Conservation (phyloP, 2,888 invertebrate species). For the Bruchidius siliquastri region DNA sequence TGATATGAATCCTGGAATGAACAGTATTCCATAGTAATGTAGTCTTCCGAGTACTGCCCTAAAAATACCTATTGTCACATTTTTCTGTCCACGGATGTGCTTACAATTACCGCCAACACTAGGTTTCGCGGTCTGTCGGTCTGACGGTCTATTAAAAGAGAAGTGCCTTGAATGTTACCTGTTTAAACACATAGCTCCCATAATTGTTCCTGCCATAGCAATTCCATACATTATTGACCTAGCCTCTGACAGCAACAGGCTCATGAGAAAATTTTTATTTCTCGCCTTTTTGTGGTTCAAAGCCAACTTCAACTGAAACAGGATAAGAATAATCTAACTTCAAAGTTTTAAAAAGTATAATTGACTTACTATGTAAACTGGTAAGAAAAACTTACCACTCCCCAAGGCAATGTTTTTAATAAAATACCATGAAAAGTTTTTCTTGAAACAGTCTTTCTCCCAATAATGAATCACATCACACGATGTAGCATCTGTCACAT, state of each 20-base stretch:
- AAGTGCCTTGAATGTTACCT: too few species aligned
- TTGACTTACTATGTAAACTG: constrained; percentile 32
- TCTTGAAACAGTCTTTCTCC: constrained; percentile 24
- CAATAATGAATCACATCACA: constrained; percentile 29
- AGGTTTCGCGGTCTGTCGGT: too few species aligned
- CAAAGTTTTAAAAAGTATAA: not conserved
- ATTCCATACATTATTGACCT: constrained; percentile 1
- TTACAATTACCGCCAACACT: too few species aligned
- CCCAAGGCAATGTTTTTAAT: constrained; percentile 21
- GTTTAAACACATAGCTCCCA: not conserved
- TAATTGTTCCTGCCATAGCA: not conserved
- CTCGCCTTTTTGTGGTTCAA: not conserved
- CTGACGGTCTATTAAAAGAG: too few species aligned
- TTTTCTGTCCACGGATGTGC: too few species aligned
- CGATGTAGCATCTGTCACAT: constrained; percentile 14
- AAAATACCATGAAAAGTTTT: constrained; percentile 7
- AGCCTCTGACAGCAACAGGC: not conserved
- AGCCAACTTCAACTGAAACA: constrained; percentile 3
- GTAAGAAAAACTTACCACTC: constrained; percentile 29
- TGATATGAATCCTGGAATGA: constrained; percentile 28
- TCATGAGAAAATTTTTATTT: not conserved
- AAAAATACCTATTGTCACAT: too few species aligned
- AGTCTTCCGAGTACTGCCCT: constrained; percentile 24
- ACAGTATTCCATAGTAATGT: constrained; percentile 25
- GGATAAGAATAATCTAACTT: too few species aligned